These are phyloP conservation scores for Wasmannia auropunctata DNA, from an alignment of 1,140 invertebrate species.

Conservation along the genomic window DNA sequence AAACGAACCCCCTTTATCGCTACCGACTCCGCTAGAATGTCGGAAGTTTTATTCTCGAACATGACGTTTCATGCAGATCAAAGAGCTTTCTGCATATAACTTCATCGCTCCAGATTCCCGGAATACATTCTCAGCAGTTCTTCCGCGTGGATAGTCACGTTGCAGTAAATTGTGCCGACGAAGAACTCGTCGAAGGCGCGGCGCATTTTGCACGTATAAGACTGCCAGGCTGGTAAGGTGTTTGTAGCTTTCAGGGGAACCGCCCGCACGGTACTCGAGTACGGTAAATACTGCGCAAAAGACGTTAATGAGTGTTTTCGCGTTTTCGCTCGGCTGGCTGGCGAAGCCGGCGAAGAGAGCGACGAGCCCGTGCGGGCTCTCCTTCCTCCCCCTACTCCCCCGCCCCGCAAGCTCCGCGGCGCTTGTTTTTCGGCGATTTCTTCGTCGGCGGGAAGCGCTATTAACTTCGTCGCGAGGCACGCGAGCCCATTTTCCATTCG, in stretches of 20 bases:
- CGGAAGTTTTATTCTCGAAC: background rate
- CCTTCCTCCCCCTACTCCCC: too few species aligned
- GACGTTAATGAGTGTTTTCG: slow-evolving; percentile 69
- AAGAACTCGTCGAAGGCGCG: slow-evolving; percentile 9
- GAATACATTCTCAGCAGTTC: slow-evolving; percentile 43
- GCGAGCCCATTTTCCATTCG: slow-evolving; percentile 63
- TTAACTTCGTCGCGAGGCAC: slow-evolving; percentile 66
- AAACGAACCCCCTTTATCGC: background rate
- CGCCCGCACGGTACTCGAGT: slow-evolving; percentile 18
- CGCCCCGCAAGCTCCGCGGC: background rate
- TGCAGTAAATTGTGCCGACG: slow-evolving; percentile 38
- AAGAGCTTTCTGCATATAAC: slow-evolving; percentile 3
- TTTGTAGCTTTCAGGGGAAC: slow-evolving; percentile 6
- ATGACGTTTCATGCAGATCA: slow-evolving; percentile 25
- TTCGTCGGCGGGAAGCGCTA: slow-evolving; percentile 47
- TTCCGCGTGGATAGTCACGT: slow-evolving; percentile 47
- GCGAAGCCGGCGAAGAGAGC: background rate
- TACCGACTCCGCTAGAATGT: background rate
- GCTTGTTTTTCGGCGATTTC: slow-evolving; percentile 63
- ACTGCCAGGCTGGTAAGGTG: background rate
- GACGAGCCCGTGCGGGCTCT: background rate
- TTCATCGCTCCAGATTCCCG: slow-evolving; percentile 15
- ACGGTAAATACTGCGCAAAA: slow-evolving; percentile 56
- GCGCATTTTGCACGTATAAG: slow-evolving; percentile 26
- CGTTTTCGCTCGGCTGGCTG: slow-evolving; percentile 15